Conservation (phyloP, 1,140 invertebrate species). For the Trachymyrmex cornetzi region DNA sequence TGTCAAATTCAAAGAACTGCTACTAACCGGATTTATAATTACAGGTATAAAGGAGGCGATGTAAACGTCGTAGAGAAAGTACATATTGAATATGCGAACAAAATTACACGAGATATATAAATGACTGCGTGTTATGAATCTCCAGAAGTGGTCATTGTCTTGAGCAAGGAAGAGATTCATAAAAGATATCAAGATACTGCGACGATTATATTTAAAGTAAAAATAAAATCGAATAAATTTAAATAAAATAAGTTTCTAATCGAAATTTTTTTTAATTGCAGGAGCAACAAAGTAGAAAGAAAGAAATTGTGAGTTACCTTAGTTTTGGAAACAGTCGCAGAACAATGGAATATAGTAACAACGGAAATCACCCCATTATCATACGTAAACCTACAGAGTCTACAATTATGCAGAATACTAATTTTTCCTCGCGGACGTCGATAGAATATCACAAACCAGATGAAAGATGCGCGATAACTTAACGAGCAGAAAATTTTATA, state of each 20-base stretch:
- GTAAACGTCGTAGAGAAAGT: background rate
- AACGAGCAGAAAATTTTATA: conserved; percentile 36
- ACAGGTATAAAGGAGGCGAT: conserved; percentile 5
- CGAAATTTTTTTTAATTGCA: conserved; percentile 61
- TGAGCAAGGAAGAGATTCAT: conserved; percentile 79
- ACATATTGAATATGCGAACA: background rate
- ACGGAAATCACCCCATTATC: conserved; percentile 85
- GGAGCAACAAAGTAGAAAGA: conserved; percentile 78
- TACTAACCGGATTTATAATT: conserved; percentile 28
- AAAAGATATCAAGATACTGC: conserved; percentile 83
- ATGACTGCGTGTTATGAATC: conserved; percentile 82
- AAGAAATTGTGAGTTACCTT: conserved; percentile 79
- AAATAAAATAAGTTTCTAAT: background rate
- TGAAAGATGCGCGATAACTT: conserved; percentile 78
- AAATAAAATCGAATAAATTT: conserved; percentile 22
- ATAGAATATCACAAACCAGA: conserved; percentile 77
- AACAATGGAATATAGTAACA: conserved; percentile 84
- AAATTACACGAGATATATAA: conserved; percentile 66
- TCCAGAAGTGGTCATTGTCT: conserved; percentile 72
- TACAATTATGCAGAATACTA: conserved; percentile 16
- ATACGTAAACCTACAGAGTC: conserved; percentile 78
- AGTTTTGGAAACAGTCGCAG: conserved; percentile 84
- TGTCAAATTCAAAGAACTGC: background rate
- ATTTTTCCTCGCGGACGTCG: conserved; percentile 68
- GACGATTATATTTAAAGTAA: conserved; percentile 83